phyloP scores from a whole-genome alignment of 2,113 vertebrate species.

The Vombatus ursinus region DNA sequence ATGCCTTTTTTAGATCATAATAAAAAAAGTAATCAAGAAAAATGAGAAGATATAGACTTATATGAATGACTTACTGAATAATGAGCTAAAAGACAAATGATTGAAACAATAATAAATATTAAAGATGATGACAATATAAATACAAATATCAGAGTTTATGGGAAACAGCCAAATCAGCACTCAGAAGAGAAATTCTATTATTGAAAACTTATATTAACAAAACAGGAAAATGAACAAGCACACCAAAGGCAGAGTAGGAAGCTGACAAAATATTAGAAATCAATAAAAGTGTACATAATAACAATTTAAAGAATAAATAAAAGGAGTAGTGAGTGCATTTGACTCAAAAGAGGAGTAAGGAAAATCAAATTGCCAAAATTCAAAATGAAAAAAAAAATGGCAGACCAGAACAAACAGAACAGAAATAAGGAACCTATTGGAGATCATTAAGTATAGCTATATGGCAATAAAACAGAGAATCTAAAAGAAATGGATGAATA shows the following conservation, averaged over 20 bases:
- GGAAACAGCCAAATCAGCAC: neutral
- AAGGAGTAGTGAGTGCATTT: neutral
- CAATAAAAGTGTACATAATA: neutral
- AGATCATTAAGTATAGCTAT: neutral
- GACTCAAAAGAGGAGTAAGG: neutral
- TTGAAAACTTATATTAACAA: neutral
- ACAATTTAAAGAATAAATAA: neutral
- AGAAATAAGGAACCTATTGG: neutral
- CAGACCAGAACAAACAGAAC: neutral
- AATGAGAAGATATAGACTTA: neutral
- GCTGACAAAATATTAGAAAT: neutral
- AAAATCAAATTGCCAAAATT: neutral
- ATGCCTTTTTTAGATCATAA: neutral
- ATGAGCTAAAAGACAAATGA: neutral
- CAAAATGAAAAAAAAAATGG: neutral
- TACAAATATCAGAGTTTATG: neutral
- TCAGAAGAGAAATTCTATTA: neutral
- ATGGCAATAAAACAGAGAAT: neutral
- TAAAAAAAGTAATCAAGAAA: neutral
- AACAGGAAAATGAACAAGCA: neutral
- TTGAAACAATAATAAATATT: neutral
- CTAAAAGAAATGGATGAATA: neutral
- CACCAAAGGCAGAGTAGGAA: neutral
- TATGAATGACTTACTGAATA: neutral
- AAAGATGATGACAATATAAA: neutral